Percentiles rank a stretch among this genome's conserved stretches.
phyloP scores from a whole-genome alignment of 2,888 invertebrate genomes.

The Strigamia transsilvanica region DNA sequence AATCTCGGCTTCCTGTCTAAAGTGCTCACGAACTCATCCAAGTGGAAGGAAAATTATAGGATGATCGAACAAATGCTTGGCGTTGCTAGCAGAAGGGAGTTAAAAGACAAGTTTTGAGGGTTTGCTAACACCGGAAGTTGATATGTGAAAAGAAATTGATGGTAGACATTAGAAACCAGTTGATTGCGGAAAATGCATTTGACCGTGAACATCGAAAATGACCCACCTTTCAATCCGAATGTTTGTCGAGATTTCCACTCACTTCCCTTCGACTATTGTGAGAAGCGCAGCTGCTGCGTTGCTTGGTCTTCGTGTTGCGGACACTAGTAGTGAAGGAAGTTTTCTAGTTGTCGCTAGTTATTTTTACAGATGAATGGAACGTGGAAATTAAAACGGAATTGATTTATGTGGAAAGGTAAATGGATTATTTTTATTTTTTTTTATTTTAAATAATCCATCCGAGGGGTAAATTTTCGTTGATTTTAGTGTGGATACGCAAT shows the following conservation, averaged over 20 bases:
- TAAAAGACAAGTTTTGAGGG: conserved; percentile 23
- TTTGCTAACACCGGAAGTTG: conserved; percentile 29
- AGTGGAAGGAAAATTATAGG: conserved; percentile 40
- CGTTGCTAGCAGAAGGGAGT: neutral
- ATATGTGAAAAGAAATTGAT: neutral
- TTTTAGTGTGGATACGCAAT: no score
- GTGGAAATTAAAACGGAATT: no score
- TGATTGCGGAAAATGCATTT: conserved; percentile 12
- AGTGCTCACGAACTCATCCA: conserved; percentile 9
- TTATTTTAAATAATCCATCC: no score
- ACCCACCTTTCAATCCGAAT: conserved; percentile 33
- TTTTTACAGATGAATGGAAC: no score
- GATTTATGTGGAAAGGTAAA: no score
- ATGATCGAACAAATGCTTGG: conserved; percentile 25
- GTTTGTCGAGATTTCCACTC: conserved; percentile 46
- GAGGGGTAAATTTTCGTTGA: no score
- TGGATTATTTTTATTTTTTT: no score
- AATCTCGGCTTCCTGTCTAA: conserved; percentile 33
- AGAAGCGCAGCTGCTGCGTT: conserved; percentile 18
- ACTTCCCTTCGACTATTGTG: conserved; percentile 40
- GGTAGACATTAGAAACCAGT: neutral
- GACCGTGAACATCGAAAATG: conserved; percentile 39
- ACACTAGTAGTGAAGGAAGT: neutral
- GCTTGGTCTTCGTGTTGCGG: neutral
- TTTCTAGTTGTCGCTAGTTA: neutral